Percentiles rank a stretch among this genome's conserved stretches.
Conservation (phyloP, 2,113 vertebrate genomes). For the Ursus arctos region DNA sequence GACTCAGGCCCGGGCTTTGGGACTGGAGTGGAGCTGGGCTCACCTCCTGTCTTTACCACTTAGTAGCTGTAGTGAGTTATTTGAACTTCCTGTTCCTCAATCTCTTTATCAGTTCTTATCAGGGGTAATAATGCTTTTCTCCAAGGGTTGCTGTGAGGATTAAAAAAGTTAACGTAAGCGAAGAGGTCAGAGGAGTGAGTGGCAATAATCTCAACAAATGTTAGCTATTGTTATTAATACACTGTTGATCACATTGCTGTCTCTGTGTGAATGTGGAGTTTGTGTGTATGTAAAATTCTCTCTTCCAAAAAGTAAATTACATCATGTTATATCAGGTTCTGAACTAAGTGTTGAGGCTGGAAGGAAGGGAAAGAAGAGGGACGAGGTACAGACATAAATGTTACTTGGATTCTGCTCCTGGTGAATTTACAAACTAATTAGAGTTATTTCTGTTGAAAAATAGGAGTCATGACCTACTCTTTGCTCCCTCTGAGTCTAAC, state of each 20-base stretch:
- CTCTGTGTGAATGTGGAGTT: not conserved
- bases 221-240: not conserved
- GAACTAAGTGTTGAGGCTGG: not conserved
- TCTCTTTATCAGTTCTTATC: not conserved
- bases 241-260: not conserved
- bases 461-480: not conserved
- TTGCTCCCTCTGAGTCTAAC: not conserved
- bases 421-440: not conserved
- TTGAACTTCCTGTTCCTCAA: not conserved
- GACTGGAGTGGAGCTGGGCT: not conserved
- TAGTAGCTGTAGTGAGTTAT: not conserved
- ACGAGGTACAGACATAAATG: not conserved
- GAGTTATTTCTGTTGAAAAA: slow-evolving; percentile 34
- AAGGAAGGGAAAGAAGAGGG: not conserved
- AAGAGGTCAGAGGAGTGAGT: not conserved
- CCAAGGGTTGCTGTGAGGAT: not conserved
- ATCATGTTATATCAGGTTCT: slow-evolving; percentile 14
- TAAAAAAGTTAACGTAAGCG: not conserved
- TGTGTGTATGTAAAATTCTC: not conserved
- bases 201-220: not conserved
- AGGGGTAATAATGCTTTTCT: not conserved
- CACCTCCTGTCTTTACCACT: not conserved
- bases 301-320: not conserved
- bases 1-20: not conserved
- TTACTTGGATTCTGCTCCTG: not conserved